Conservation (phyloP, 2,797 vertebrate species). For the Pogoniulus pusillus region DNA sequence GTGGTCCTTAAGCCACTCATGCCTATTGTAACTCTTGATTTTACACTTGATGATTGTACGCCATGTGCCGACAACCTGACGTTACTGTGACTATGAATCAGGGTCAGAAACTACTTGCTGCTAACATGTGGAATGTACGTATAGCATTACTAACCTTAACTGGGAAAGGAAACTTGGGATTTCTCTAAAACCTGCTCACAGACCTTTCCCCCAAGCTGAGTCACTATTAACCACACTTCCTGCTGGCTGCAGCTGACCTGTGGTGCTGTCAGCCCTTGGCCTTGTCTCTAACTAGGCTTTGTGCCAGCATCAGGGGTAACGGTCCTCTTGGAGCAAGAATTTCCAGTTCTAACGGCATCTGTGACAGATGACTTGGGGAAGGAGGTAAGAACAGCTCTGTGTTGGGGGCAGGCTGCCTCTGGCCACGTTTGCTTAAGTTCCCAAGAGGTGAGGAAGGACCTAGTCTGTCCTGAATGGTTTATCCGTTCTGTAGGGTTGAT, state of each 20-base stretch:
- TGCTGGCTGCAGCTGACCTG: not conserved
- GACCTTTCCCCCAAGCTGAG: not conserved
- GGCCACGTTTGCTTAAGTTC: rapidly evolving
- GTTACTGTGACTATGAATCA: constrained; percentile 48
- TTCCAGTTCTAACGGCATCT: rapidly evolving
- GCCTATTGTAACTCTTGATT: not conserved
- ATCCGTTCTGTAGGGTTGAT: no score
- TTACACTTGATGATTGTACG: not conserved
- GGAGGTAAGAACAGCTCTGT: rapidly evolving
- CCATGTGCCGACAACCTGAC: constrained; percentile 16
- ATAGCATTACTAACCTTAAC: not conserved
- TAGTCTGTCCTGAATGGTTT: not conserved
- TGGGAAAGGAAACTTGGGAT: rapidly evolving
- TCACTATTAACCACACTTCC: not conserved
- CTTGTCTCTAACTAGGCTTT: not conserved
- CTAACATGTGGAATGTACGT: constrained; percentile 1
- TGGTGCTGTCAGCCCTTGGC: not conserved
- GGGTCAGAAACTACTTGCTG: constrained; percentile 31
- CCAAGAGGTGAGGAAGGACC: not conserved
- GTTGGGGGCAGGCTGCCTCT: not conserved
- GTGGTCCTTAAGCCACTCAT: constrained; percentile 10
- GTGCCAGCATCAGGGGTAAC: not conserved
- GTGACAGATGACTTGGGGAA: rapidly evolving
- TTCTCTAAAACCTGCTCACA: not conserved
- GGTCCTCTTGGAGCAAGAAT: rapidly evolving